A percentile compares a stretch with the other conserved stretches of the same genome.
These are phyloP conservation scores for Epinephelus lanceolatus DNA, from an alignment of 2,113 vertebrate species.

Conservation along the genomic window DNA sequence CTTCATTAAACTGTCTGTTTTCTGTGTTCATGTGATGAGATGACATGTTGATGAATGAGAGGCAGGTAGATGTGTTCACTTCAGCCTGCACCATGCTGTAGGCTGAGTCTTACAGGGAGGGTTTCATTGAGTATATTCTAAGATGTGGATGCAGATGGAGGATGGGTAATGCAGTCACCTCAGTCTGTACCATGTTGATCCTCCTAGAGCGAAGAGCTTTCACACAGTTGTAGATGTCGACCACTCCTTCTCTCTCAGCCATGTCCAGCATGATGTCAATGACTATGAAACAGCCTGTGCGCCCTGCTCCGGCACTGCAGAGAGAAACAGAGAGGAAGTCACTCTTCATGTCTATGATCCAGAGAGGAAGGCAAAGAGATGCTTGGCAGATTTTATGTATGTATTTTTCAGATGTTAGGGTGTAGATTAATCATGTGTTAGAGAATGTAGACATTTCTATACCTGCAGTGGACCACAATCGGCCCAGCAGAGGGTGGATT, in stretches of 20 bases:
- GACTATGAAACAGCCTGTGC: slow-evolving; percentile 98
- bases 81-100: slow-evolving; percentile 40
- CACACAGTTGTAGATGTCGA: slow-evolving; percentile 99
- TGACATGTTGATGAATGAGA: slow-evolving; percentile 38
- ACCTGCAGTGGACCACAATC: slow-evolving; percentile 99
- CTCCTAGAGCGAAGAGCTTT: slow-evolving; percentile 96
- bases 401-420: not conserved
- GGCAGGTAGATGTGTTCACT: slow-evolving; percentile 12
- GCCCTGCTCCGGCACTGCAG: slow-evolving; percentile 94
- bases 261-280: slow-evolving; percentile 99
- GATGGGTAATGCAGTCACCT: slow-evolving; percentile 90
- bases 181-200: slow-evolving; percentile 99
- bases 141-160: slow-evolving; percentile 78
- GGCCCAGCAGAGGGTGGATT: slow-evolving; percentile 97
- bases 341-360: not conserved
- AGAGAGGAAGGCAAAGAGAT: not conserved
- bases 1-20: not conserved
- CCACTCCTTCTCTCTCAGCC: slow-evolving; percentile 98
- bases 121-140: slow-evolving; percentile 33
- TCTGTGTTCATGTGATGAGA: not conserved
- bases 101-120: slow-evolving; percentile 31
- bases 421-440: not conserved
- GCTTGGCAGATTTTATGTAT: not conserved
- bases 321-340: not conserved
- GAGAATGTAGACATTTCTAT: slow-evolving; percentile 9